These are phyloP conservation scores for Caenorhabditis angaria DNA, from an alignment of 2,888 invertebrate species.

Conservation along the genomic window DNA sequence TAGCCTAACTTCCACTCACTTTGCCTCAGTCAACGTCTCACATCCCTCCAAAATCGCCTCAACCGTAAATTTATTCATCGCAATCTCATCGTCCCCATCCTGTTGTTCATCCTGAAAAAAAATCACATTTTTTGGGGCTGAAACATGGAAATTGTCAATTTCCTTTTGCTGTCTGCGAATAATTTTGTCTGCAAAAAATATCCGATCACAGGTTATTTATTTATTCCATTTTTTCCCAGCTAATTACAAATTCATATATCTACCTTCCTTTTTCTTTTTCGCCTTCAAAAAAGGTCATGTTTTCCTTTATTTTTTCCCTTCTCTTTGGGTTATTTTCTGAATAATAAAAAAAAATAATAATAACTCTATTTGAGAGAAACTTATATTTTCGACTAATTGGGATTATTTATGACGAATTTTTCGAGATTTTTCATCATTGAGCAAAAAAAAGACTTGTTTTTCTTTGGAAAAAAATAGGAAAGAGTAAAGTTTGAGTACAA, in stretches of 20 bases:
- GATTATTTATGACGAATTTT: too few relatives aligned
- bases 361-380: too few relatives aligned
- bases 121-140: constrained; percentile 4
- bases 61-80: constrained; percentile 31
- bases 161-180: not conserved
- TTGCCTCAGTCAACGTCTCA: constrained; percentile 40
- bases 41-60: constrained; percentile 42
- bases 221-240: not conserved
- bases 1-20: constrained; percentile 14
- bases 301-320: not conserved
- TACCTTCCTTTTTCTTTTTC: too few relatives aligned
- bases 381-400: too few relatives aligned
- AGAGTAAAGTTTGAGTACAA: too few relatives aligned
- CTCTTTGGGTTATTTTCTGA: not conserved
- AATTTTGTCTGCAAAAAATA: not conserved
- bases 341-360: too few relatives aligned
- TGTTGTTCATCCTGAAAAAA: not conserved
- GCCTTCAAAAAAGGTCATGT: not conserved
- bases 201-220: not conserved
- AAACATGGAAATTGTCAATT: not conserved
- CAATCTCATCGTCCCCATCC: constrained; percentile 13
- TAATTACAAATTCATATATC: too few relatives aligned
- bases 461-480: too few relatives aligned
- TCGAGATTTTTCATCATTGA: too few relatives aligned
- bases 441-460: too few relatives aligned